phyloP scores from a whole-genome alignment of 2,797 vertebrate species.

The Oryzias dopingdopingensis region DNA sequence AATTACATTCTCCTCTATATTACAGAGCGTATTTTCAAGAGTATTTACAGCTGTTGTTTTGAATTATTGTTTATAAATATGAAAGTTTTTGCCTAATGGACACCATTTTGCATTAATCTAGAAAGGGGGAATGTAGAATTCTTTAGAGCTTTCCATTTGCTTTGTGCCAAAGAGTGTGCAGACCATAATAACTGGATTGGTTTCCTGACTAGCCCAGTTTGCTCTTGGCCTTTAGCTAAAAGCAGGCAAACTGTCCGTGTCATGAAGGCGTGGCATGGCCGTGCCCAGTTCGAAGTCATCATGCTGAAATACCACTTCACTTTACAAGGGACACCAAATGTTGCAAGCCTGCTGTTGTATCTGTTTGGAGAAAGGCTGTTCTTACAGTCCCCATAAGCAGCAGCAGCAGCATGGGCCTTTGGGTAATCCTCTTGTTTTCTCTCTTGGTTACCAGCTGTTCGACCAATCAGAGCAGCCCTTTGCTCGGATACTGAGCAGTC shows the following conservation, averaged over 20 bases:
- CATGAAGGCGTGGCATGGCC: constrained; percentile 23
- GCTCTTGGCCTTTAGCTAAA: constrained; percentile 27
- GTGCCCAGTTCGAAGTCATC: constrained; percentile 48
- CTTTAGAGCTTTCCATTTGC: constrained; percentile 35
- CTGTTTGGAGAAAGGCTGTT: constrained; percentile 36
- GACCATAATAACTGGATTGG: constrained; percentile 19
- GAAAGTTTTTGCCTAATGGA: not conserved
- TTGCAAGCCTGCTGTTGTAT: constrained; percentile 34
- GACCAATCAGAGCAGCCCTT: constrained; percentile 55
- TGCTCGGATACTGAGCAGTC: constrained; percentile 31
- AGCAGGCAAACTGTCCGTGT: constrained; percentile 17
- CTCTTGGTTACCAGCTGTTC: constrained; percentile 70
- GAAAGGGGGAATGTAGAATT: constrained; percentile 9
- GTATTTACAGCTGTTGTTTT: not conserved
- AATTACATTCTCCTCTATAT: too few relatives aligned
- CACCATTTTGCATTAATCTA: constrained; percentile 11
- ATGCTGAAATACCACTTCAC: constrained; percentile 52
- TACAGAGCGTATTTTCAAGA: too few relatives aligned
- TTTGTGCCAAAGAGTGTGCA: constrained; percentile 6
- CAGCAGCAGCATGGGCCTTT: constrained; percentile 45
- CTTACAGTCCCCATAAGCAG: constrained; percentile 35
- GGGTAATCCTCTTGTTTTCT: constrained; percentile 63
- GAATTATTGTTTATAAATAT: not conserved
- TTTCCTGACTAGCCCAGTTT: constrained; percentile 33
- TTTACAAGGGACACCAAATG: constrained; percentile 43